phyloP scores from a whole-genome alignment of 2,888 invertebrate genomes.

The Netelia melanura region DNA sequence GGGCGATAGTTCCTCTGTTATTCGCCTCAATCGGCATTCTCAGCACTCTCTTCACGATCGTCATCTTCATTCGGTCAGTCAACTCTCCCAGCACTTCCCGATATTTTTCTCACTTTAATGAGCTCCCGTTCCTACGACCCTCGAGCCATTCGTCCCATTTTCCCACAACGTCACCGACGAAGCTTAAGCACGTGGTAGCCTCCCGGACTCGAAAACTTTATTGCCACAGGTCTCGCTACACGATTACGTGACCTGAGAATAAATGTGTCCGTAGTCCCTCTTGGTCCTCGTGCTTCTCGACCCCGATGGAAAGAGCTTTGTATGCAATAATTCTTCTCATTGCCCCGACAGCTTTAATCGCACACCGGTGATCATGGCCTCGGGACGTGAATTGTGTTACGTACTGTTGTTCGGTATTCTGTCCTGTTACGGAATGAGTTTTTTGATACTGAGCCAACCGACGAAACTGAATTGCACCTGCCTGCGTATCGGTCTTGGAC shows the following conservation, averaged over 20 bases:
- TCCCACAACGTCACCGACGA: background rate
- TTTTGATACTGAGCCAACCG: constrained; percentile 89
- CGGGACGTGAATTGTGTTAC: constrained; percentile 92
- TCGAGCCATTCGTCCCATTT: constrained; percentile 15
- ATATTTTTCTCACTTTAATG: constrained; percentile 9
- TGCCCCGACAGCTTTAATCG: constrained; percentile 82
- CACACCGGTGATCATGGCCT: constrained; percentile 92
- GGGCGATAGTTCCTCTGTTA: constrained; percentile 88
- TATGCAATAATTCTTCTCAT: constrained; percentile 44
- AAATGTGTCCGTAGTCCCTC: background rate
- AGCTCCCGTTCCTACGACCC: background rate
- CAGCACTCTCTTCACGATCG: constrained; percentile 87
- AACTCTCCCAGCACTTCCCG: constrained; percentile 6
- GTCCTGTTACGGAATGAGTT: constrained; percentile 90
- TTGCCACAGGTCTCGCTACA: constrained; percentile 10
- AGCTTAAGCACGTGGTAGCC: background rate
- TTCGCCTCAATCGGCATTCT: constrained; percentile 88
- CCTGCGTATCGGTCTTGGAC: constrained; percentile 89
- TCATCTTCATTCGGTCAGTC: constrained; percentile 87
- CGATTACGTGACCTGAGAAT: constrained; percentile 40
- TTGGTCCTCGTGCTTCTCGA: background rate
- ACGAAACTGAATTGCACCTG: constrained; percentile 88
- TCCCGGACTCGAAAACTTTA: constrained; percentile 29
- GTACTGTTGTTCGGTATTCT: constrained; percentile 90
- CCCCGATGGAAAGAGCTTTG: background rate